Percentiles rank a stretch among this genome's conserved stretches.
Evolutionary conservation across 2,888 invertebrate species (phyloP).

Genomic region (Monochamus alternatus): DNA sequence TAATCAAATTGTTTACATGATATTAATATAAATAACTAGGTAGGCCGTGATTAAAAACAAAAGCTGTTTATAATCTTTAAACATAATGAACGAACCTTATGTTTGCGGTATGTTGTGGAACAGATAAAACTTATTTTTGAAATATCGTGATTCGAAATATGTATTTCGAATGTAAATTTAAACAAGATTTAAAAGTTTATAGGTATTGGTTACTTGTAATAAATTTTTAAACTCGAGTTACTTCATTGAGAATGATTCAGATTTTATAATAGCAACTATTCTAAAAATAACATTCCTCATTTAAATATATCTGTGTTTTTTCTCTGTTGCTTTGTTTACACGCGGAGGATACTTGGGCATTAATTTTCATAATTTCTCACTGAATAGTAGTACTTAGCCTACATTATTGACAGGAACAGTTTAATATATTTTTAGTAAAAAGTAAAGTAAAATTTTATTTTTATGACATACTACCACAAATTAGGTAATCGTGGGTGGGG

Average conservation of each 20-base stretch:
- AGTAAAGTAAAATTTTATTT: not conserved
- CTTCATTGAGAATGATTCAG: slow-evolving; percentile 37
- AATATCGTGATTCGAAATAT: not conserved
- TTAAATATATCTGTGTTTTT: slow-evolving; percentile 29
- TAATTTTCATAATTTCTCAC: slow-evolving; percentile 9
- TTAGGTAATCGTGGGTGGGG: too few relatives aligned
- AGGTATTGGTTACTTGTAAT: slow-evolving; percentile 17
- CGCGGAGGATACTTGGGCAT: not conserved
- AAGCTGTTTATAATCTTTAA: slow-evolving; percentile 32
- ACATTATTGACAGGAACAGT: not conserved
- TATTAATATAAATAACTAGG: slow-evolving; percentile 40
- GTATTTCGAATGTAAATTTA: not conserved
- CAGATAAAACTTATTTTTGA: slow-evolving; percentile 8
- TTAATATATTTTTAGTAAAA: not conserved
- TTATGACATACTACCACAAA: too few relatives aligned
- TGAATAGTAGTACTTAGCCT: not conserved
- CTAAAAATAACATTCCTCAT: slow-evolving; percentile 30
- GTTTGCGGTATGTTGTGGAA: slow-evolving; percentile 12
- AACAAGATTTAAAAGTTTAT: not conserved
- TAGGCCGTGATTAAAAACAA: slow-evolving; percentile 35
- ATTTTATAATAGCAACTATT: slow-evolving; percentile 33
- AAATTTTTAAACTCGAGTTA: slow-evolving; percentile 18
- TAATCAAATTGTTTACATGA: slow-evolving; percentile 43
- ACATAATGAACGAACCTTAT: slow-evolving; percentile 27
- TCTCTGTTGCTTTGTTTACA: slow-evolving; percentile 35